Evolutionary conservation across 2,888 invertebrate genomes (phyloP), one percentile per base, ranked within the genome.

Genomic region (Tenthredo amoena): DNA sequence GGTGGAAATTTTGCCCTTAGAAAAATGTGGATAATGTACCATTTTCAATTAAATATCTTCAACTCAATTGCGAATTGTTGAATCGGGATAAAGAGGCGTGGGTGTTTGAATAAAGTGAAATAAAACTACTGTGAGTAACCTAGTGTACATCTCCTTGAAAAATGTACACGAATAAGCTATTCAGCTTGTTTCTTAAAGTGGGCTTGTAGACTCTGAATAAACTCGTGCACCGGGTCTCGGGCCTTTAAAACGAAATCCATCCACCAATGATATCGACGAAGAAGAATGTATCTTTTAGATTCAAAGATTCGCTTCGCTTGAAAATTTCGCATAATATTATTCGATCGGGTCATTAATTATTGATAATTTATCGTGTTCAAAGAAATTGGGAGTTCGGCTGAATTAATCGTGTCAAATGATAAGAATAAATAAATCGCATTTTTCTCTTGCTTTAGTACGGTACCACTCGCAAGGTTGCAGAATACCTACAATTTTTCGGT

Each of bases 171-270:
- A 81, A 81, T 81, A 81, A 62, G 62, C 62, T 62, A 81, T 81
- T 81, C 81, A 81, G 81, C 62, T 62, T 81, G 37, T 81, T 81
- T 21, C 81, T 81, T 37, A 37, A 81, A 81, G 58, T 62, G 58
- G 21, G 62, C 62, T 81, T 34, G n/a, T n/a, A 62, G 62, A 40
- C 62, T 81, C 9, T 81, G 62, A 81, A 81, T 26, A 40, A 81
- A 81, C 62, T 62, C 40, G 58, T 37, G 81, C 50, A 50, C 15
- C 34, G 18, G 77, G 47, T 31, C 31, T 7, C 55, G n/a, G 34
- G 77, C 31, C 26, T 77, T 77, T 77, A 50, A 55, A 77, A 77
- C 77, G 18, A 50, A 55, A 77, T 55, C 34, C 34, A 47, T n/a
- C 18, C 77, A 31, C 18, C 55, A 2, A 21, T 7, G 10, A 74